Evolutionary conservation across 1,140 invertebrate genomes (phyloP), one percentile per base, ranked within the genome.

Genomic region (Platorchestia sp.): DNA sequence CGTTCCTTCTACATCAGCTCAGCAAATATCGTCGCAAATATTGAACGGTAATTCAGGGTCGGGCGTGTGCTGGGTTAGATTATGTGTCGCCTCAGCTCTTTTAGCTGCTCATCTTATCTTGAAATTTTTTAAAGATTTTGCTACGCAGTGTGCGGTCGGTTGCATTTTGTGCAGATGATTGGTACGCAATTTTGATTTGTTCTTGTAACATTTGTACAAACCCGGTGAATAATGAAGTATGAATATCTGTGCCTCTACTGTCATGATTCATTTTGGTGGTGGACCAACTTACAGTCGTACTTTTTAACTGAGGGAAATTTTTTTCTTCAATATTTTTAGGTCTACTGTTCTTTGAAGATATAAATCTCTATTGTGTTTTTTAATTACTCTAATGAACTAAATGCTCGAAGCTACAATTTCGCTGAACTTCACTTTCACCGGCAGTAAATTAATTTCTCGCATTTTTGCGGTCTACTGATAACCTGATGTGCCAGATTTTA

Each of bases 1-100:
- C 91, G 45, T 93, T 42, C 43, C 7, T 47, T 45, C 91, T 93
- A 93, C 91, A 93, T 93, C 91, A 93, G 45, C 91, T 93, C 91
- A n/a, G 91, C 91, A 93, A 93, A 93, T 93, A 93, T 93, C 44
- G 10, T 36, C 40, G 91, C 91, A 93, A 93, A 93, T 93, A 93
- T 93, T 93, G 91, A 45, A 93, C 3, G 19, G 43, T 16, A 89
- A 89, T 89, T 43, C 43, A 75, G 53, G 53, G n/a, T 75, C 36
- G 10, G 59, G 14, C 27, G 59, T 75, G 36, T 75, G 59, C 59
- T 75, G 14, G 59, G 27, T 6, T 19, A 51, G 6, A 75, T 19
- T 75, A 75, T 36, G 59, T 75, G 10, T 75, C 59, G 14, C 27
- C 36, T 75, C 36, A 19, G 59, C 36, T 75, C 59, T 75, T 27